phyloP scores from a whole-genome alignment of 2,888 invertebrate genomes.

The Noctua janthe region DNA sequence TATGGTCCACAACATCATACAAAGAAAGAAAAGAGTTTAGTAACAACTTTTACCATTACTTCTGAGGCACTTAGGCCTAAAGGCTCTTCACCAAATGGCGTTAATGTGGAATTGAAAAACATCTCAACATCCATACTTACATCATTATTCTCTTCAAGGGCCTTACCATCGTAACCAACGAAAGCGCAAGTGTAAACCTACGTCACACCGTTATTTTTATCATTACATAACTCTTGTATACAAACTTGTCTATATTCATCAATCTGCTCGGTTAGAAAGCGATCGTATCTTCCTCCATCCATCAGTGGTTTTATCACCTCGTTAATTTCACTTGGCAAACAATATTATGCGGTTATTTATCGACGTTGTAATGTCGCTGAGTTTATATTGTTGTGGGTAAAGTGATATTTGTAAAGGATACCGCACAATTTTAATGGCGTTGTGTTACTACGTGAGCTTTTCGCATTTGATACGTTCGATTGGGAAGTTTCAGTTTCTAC shows the following conservation, averaged over 20 bases:
- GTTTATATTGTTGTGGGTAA: constrained; percentile 16
- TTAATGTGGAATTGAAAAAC: background rate
- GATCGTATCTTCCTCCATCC: constrained; percentile 20
- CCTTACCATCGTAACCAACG: constrained; percentile 9
- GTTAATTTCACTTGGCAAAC: constrained; percentile 46
- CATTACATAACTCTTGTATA: constrained; percentile 25
- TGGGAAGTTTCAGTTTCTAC: background rate
- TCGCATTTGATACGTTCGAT: background rate
- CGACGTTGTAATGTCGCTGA: background rate
- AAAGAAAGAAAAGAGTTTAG: background rate
- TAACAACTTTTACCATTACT: background rate
- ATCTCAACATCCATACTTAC: background rate
- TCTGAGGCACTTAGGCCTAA: background rate
- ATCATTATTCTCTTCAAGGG: constrained; percentile 9
- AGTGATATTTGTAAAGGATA: background rate
- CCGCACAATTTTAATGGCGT: background rate
- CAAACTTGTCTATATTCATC: constrained; percentile 22
- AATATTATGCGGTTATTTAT: constrained; percentile 12
- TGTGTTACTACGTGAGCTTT: background rate
- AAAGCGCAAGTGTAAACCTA: constrained; percentile 17
- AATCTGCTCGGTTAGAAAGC: constrained; percentile 46
- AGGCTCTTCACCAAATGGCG: background rate
- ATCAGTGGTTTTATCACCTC: constrained; percentile 38
- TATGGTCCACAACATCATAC: background rate
- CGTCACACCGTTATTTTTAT: constrained; percentile 8